Percentiles rank a stretch among this genome's conserved stretches.
These are phyloP conservation scores for Leptarthrus brevirostris DNA, from an alignment of 2,888 invertebrate species.

Conservation along the genomic window DNA sequence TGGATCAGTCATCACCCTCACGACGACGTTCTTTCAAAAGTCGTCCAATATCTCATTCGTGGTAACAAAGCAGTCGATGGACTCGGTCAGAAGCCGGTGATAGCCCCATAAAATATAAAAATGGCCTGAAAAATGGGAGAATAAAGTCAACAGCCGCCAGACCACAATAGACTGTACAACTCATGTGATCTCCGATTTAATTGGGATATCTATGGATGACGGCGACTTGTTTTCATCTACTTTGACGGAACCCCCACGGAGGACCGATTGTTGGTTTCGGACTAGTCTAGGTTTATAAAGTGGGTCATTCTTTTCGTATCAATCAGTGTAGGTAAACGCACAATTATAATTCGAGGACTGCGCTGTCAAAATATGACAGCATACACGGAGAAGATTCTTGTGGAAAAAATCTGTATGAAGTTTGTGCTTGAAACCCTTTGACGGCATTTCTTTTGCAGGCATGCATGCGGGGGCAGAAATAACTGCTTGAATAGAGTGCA, in stretches of 20 bases:
- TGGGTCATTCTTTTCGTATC: conserved; percentile 27
- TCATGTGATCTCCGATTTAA: conserved; percentile 14
- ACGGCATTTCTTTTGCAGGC: no score
- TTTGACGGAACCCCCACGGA: conserved; percentile 23
- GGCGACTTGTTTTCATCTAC: not conserved
- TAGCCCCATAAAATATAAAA: conserved; percentile 37
- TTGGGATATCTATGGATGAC: conserved; percentile 3
- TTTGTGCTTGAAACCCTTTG: no score
- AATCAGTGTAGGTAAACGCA: conserved; percentile 20
- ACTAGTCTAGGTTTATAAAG: conserved; percentile 2
- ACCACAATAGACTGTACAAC: conserved; percentile 4
- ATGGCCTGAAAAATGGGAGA: conserved; percentile 35
- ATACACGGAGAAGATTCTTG: no score
- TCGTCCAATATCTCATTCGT: conserved; percentile 21
- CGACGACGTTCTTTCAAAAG: conserved; percentile 6
- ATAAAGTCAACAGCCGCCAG: conserved; percentile 27
- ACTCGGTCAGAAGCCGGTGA: conserved; percentile 30
- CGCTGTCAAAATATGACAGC: conserved; percentile 19
- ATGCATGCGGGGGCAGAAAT: no score
- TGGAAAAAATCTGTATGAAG: no score
- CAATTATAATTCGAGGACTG: not conserved
- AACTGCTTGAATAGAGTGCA: no score
- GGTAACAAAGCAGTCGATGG: not conserved
- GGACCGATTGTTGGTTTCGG: not conserved
- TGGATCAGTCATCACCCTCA: conserved; percentile 39